These are phyloP conservation scores for Sthenelais limicola DNA, from an alignment of 2,888 invertebrate species.

Conservation along the genomic window DNA sequence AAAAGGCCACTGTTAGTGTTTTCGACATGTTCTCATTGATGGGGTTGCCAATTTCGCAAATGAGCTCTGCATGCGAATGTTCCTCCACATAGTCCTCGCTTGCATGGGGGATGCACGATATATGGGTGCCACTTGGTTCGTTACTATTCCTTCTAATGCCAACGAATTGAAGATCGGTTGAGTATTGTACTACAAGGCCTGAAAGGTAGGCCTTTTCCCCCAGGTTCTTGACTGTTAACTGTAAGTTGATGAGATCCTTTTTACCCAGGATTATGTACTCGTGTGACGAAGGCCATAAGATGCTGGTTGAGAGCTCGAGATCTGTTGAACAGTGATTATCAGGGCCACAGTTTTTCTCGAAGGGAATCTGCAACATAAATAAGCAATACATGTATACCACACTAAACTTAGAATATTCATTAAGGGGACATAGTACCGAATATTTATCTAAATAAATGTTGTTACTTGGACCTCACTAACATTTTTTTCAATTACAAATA, in stretches of 20 bases:
- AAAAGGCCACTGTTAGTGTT: not conserved
- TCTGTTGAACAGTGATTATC: slow-evolving; percentile 26
- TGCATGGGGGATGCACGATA: slow-evolving; percentile 11
- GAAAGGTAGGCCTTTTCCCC: slow-evolving; percentile 22
- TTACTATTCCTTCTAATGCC: not conserved
- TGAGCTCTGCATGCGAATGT: not conserved
- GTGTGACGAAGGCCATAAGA: slow-evolving; percentile 20
- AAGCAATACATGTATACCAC: no score
- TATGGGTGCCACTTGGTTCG: not conserved
- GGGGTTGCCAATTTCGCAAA: slow-evolving; percentile 15
- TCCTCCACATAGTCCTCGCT: not conserved
- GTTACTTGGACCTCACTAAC: no score
- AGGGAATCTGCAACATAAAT: slow-evolving; percentile 4
- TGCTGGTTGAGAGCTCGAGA: slow-evolving; percentile 10
- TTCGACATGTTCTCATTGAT: not conserved
- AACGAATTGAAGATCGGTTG: not conserved
- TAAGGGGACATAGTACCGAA: no score
- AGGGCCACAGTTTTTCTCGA: slow-evolving; percentile 17
- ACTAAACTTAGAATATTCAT: no score
- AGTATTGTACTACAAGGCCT: not conserved
- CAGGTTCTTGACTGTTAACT: slow-evolving; percentile 15
- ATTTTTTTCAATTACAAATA: no score
- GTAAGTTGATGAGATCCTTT: slow-evolving; percentile 4
- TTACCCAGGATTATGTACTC: slow-evolving; percentile 19
- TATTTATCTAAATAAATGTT: no score